These are phyloP conservation scores for Chymomyza fuscimana DNA, from an alignment of 2,888 invertebrate species.

Conservation along the genomic window DNA sequence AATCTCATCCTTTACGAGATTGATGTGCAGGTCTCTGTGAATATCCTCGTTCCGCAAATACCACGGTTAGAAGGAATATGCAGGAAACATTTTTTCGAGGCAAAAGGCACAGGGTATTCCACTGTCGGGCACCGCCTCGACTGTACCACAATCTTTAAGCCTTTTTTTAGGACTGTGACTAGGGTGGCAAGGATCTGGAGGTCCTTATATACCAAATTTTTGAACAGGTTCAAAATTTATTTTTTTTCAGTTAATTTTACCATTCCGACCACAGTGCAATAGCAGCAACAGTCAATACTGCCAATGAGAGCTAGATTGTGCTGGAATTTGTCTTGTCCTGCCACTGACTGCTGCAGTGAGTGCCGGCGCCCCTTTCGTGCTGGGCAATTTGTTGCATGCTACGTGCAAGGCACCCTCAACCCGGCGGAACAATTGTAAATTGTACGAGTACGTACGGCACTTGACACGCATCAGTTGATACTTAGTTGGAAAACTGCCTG, in stretches of 20 bases:
- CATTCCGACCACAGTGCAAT: neutral
- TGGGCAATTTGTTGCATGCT: constrained; percentile 53
- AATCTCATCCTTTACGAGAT: too few species aligned
- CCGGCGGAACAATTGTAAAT: neutral
- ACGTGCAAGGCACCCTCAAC: neutral
- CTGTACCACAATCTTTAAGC: too few species aligned
- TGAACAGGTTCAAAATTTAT: too few species aligned
- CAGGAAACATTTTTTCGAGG: too few species aligned
- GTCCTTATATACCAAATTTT: too few species aligned
- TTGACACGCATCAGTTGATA: constrained; percentile 31
- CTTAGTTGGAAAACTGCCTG: constrained; percentile 6
- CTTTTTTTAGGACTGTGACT: too few species aligned
- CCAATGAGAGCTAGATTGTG: constrained; percentile 49
- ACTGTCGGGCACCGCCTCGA: too few species aligned
- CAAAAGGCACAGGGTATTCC: too few species aligned
- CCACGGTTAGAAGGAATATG: too few species aligned
- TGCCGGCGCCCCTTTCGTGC: constrained; percentile 15
- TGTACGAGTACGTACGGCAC: neutral
- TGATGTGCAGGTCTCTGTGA: too few species aligned
- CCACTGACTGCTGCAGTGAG: constrained; percentile 42
- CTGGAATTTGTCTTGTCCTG: constrained; percentile 69
- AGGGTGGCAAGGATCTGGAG: too few species aligned
- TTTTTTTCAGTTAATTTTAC: constrained; percentile 15
- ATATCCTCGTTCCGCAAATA: too few species aligned
- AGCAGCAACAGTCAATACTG: constrained; percentile 58